These are phyloP conservation scores for Julus scanicus DNA, from an alignment of 2,888 invertebrate species.

Conservation along the genomic window DNA sequence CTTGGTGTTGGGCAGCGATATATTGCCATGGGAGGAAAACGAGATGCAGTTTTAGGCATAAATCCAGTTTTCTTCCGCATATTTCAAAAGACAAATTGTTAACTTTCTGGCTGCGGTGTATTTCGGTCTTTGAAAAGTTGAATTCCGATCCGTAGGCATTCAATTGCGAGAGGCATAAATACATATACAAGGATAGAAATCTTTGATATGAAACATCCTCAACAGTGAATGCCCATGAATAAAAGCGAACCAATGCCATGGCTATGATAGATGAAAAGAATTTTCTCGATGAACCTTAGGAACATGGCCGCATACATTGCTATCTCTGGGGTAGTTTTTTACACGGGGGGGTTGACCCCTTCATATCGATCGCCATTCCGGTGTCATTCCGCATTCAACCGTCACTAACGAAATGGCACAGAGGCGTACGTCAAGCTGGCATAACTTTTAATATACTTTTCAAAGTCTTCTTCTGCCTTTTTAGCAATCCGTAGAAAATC, in stretches of 20 bases:
- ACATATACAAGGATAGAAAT: neutral
- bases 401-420: neutral
- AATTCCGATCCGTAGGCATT: neutral
- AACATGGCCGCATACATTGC: neutral
- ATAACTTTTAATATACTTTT: conserved; percentile 10
- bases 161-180: neutral
- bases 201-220: neutral
- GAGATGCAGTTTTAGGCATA: neutral
- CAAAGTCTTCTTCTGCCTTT: neutral
- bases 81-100: neutral
- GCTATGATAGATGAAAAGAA: neutral
- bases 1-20: neutral
- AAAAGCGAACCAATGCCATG: neutral
- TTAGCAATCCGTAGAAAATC: neutral
- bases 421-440: neutral
- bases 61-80: neutral
- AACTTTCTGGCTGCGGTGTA: neutral
- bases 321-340: neutral
- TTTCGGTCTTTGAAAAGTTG: neutral
- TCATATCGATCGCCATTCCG: conserved; percentile 16
- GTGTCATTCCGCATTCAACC: conserved; percentile 3
- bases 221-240: neutral
- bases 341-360: neutral
- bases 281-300: neutral
- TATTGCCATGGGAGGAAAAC: neutral